Percentiles rank a stretch among this genome's conserved stretches.
Evolutionary conservation across 2,797 vertebrate species (phyloP).

Genomic region (Sarcoramphus papa): DNA sequence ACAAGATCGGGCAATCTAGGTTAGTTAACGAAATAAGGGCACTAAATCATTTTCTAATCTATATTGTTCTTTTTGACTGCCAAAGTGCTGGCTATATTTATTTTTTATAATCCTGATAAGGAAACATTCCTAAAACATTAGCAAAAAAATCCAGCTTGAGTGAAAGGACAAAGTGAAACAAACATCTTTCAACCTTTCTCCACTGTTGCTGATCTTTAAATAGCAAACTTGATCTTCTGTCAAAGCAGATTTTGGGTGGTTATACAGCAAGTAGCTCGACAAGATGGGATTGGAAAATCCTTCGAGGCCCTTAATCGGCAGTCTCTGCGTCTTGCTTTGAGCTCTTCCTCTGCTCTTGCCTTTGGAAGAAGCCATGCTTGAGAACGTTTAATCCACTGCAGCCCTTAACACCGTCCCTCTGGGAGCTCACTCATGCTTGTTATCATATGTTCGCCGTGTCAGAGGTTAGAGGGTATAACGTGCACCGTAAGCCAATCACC

Average conservation of each 20-base stretch:
- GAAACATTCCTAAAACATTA: conserved; percentile 62
- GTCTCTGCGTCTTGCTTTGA: background rate
- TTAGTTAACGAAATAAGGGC: background rate
- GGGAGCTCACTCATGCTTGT: conserved; percentile 55
- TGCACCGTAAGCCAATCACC: conserved; percentile 48
- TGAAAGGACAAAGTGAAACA: background rate
- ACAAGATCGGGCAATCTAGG: background rate
- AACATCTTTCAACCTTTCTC: background rate
- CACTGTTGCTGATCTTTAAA: background rate
- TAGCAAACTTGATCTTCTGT: background rate
- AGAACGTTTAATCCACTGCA: conserved; percentile 57
- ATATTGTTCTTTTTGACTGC: conserved; percentile 48
- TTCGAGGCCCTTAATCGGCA: conserved; percentile 7
- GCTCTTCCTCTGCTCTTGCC: background rate
- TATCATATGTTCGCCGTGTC: conserved; percentile 54
- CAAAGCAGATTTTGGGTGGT: background rate
- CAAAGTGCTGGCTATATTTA: conserved; percentile 53
- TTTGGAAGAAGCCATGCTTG: conserved; percentile 50
- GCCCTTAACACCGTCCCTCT: conserved; percentile 58
- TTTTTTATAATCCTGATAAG: conserved; percentile 59
- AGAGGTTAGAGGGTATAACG: conserved; percentile 68
- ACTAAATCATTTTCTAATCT: conserved; percentile 59
- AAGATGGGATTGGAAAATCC: background rate
- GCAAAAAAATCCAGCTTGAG: background rate
- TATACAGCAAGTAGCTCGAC: background rate